Base-by-base conservation (phyloP, 2,797 vertebrate species). In the Chelon labrosus region DNA sequence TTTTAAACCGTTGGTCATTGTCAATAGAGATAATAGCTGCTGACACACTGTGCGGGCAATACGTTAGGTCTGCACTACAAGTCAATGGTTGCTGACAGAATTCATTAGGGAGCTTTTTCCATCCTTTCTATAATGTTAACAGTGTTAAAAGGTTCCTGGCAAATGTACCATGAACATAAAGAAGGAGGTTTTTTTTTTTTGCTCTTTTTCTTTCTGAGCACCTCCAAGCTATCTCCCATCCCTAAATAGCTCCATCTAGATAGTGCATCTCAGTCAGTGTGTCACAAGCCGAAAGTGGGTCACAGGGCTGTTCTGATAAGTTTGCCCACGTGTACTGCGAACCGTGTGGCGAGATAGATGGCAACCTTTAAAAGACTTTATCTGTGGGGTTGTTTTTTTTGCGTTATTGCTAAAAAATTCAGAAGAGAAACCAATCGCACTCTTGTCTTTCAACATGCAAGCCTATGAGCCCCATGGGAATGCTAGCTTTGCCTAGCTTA, bases 241-340 rank as follows among this genome's bases (percentile, higher is more conserved):
- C 73, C 60, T 63, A 83, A 89, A 84, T 88, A 88, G 84, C 78
- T 73, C 51, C 62, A 85, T 88, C 73, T 56, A 70, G 85, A 89
- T 68, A 75, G 35, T 58, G 41, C 68, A 74, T 84, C 74, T 83
- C 70, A 81, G 81, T 83, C 84, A 85, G 58, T 64, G 61, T 80
- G 78, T 80, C 82, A 84, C 52, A 53, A 66, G 65, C 49, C 35
- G 65, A 51, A 88, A 90, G 71, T 87, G 65, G 84, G 84, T 83
- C 83, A 88, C 58, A 47, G 35, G 37, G 27, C 80, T 71, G 76
- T 46, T 79, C 51, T 49, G 63, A 77, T 51, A 67, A 52, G 67
- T 55, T 55, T 39, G 50, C 42, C 37, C 39, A 37, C 37, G 71
- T 53, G 7, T 13, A 70, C 17, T 20, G 50, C 62, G 16, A 39